Base-by-base conservation (phyloP, 1,140 invertebrate genomes). In the Drosophila pallidifrons region DNA sequence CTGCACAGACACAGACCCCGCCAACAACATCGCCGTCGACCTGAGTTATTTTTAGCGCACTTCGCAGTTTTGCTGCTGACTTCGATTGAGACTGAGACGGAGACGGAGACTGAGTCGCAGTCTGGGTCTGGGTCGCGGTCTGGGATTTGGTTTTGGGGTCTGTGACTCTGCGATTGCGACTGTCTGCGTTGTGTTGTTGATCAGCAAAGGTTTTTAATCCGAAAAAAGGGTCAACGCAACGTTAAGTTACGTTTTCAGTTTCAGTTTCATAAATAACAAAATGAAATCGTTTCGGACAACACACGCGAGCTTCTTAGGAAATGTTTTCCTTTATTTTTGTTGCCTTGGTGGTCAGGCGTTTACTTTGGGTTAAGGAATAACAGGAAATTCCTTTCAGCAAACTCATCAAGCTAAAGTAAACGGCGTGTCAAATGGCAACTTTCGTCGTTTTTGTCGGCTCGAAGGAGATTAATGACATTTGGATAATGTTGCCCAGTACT, bases 381-480 rank as follows among this genome's bases (percentile, higher is more conserved):
- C 77, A 88, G 83, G 83, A 89, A 88, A 88, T 89, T 88, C 81
- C 85, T 88, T 88, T 88, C 81, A 82, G 75, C 81, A 88, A 89
- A 81, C 81, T 89, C 83, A 88, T 89, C 83, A 88, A 54, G 81
- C 76, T 54, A 67, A 88, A 82, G 79, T 77, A 87, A 88, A 82
- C 83, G 78, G 43, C 57, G 52, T 67, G 72, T 70, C 68, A 67
- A 60, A 51, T 41, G 13, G 11, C 43, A 59, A 59, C 43, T 52
- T 15, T 15, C 41, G 66, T 47, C 61, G 28, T 71, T 77, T 86
- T 25, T 25, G 20, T 25, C 82, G 77, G 83, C 77, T 81, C 81
- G 81, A 81, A 88, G 85, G 85, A 88, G 85, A 88, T 89, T 88
- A 79, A 88, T 88, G 85, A 88, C 81, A 79, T 82, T 81, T 85